Percentiles rank a stretch among this genome's conserved stretches.
phyloP scores from a whole-genome alignment of 2,888 invertebrate species.

The Choreutis nemorana region DNA sequence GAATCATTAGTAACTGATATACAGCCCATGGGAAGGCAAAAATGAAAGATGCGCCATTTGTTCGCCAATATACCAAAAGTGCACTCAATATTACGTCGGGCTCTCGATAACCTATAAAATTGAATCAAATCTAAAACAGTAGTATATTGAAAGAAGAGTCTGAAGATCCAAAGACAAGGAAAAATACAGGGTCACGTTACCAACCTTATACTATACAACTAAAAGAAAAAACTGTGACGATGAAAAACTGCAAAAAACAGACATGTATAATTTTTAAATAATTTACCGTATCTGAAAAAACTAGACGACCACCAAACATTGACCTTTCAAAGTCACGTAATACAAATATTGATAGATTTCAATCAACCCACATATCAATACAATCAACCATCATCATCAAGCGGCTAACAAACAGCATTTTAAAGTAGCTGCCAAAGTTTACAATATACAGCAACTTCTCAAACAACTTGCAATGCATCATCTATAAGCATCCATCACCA shows the following conservation, averaged over 20 bases:
- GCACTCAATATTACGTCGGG: too few species aligned
- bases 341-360: slow-evolving; percentile 3
- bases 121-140: too few species aligned
- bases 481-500: too few species aligned
- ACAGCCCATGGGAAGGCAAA: slow-evolving; percentile 3
- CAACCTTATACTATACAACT: slow-evolving; percentile 1
- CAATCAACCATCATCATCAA: too few species aligned
- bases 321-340: slow-evolving; percentile 3
- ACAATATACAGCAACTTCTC: too few species aligned
- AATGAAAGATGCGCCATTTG: too few species aligned
- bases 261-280: slow-evolving; percentile 3
- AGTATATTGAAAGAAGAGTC: too few species aligned
- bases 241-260: slow-evolving; percentile 2
- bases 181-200: slow-evolving; percentile 2
- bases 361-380: slow-evolving; percentile 1
- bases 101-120: too few species aligned
- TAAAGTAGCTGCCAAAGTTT: too few species aligned
- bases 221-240: background rate
- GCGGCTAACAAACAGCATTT: too few species aligned
- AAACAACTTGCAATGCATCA: too few species aligned
- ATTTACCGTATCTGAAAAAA: slow-evolving; percentile 4
- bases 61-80: too few species aligned
- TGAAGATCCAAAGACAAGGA: background rate
- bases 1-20: slow-evolving; percentile 6
- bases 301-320: slow-evolving; percentile 3